Conservation (phyloP, 2,888 invertebrate genomes). For the Autographa pulchrina region DNA sequence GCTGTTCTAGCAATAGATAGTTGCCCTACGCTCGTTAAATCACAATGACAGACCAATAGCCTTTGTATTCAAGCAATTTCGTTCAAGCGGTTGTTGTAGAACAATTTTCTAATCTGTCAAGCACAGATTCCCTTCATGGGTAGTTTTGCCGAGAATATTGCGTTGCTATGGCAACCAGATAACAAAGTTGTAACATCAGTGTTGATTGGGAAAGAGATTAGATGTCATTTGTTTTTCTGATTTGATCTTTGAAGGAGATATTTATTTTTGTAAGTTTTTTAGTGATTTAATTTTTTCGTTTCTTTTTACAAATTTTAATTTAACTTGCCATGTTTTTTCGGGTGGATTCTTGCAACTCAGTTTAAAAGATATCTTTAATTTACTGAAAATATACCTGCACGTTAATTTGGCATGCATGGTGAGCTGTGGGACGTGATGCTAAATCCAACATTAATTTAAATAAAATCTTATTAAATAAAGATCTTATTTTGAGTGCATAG, state of each 20-base stretch:
- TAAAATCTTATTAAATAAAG: too few species aligned
- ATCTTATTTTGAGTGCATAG: too few species aligned
- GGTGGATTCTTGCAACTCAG: too few species aligned
- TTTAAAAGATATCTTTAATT: too few species aligned
- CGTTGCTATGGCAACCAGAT: conserved; percentile 16
- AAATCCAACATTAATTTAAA: too few species aligned
- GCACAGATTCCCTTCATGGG: conserved; percentile 38
- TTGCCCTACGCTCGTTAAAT: conserved; percentile 20
- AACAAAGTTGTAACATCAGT: background rate
- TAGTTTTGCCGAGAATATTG: conserved; percentile 23
- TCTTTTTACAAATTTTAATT: too few species aligned
- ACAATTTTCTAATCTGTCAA: conserved; percentile 63
- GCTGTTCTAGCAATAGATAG: background rate
- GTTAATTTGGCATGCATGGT: too few species aligned
- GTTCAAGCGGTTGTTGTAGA: conserved; percentile 47
- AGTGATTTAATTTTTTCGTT: too few species aligned
- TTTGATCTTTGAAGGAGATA: background rate
- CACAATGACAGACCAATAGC: conserved; percentile 41
- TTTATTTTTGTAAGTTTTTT: too few species aligned
- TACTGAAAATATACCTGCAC: too few species aligned
- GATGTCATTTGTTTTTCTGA: background rate
- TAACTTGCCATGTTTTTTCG: too few species aligned
- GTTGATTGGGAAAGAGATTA: background rate
- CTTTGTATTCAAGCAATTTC: conserved; percentile 48
- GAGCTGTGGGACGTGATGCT: too few species aligned